phyloP scores from a whole-genome alignment of 2,113 vertebrate genomes.

The Mesembrinibis cayennensis region DNA sequence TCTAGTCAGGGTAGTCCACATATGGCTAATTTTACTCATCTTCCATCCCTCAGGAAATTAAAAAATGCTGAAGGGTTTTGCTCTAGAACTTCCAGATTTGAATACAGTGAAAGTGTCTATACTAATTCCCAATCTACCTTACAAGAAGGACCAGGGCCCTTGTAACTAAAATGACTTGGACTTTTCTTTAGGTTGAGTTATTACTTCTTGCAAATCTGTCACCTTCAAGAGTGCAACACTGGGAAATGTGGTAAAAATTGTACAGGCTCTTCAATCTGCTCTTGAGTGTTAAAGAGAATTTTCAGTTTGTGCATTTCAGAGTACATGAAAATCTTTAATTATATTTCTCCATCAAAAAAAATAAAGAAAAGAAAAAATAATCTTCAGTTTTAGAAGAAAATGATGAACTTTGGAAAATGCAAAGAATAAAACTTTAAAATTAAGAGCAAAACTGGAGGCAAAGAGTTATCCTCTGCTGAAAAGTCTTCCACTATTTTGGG shows the following conservation, averaged over 20 bases:
- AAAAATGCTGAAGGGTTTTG: not conserved
- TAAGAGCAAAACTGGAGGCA: not conserved
- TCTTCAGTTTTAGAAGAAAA: not conserved
- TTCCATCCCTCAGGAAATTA: not conserved
- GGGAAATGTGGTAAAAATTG: not conserved
- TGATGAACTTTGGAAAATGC: not conserved
- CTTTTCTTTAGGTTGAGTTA: not conserved
- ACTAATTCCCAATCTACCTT: not conserved
- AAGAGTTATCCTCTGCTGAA: not conserved
- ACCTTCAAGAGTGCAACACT: not conserved
- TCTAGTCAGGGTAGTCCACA: not conserved
- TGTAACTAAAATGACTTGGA: not conserved
- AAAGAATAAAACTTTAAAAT: not conserved
- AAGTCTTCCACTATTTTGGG: not conserved
- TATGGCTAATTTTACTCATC: not conserved
- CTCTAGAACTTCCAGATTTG: not conserved
- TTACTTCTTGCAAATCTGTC: not conserved
- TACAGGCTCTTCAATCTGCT: not conserved
- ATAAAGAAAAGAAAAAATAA: fast-evolving
- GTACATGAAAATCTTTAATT: not conserved
- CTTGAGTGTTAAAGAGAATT: not conserved
- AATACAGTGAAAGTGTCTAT: not conserved
- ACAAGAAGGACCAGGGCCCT: not conserved
- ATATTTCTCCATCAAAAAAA: not conserved
- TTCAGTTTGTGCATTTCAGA: not conserved